Evolutionary conservation across 1,140 invertebrate genomes (phyloP).

Genomic region (Berghia stephanieae): DNA sequence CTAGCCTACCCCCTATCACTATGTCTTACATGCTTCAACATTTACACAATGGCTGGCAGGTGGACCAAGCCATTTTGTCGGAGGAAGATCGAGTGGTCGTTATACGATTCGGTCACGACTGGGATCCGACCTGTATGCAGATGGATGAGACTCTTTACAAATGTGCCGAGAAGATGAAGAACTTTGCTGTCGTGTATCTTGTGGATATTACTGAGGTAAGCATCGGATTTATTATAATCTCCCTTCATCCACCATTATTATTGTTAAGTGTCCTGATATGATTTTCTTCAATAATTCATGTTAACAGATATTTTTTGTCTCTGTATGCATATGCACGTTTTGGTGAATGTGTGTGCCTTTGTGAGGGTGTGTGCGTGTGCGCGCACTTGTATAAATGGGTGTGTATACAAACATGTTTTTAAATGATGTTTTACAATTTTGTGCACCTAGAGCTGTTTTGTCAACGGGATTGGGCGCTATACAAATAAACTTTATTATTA

Average conservation of each 20-base stretch:
- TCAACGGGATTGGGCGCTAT: too few relatives aligned
- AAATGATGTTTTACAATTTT: too few relatives aligned
- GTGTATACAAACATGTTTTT: too few relatives aligned
- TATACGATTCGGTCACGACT: constrained; percentile 98
- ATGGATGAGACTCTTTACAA: constrained; percentile 98
- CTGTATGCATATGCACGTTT: too few relatives aligned
- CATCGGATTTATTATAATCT: background rate
- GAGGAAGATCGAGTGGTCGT: constrained; percentile 98
- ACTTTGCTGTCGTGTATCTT: constrained; percentile 97
- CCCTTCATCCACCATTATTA: background rate
- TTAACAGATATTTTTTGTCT: too few relatives aligned
- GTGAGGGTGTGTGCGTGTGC: too few relatives aligned
- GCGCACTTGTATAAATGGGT: too few relatives aligned
- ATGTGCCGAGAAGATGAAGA: constrained; percentile 94
- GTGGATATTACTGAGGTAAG: constrained; percentile 91
- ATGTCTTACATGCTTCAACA: constrained; percentile 99
- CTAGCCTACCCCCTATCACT: constrained; percentile 6
- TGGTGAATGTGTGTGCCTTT: too few relatives aligned
- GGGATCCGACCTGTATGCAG: constrained; percentile 99
- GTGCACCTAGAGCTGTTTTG: too few relatives aligned
- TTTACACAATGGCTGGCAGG: constrained; percentile 99
- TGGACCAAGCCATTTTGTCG: constrained; percentile 97
- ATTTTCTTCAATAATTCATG: too few relatives aligned
- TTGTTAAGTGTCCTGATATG: background rate
- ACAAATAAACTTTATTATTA: too few relatives aligned